Base-by-base conservation (phyloP, 2,888 invertebrate genomes). In the Aphidoletes aphidimyza region DNA sequence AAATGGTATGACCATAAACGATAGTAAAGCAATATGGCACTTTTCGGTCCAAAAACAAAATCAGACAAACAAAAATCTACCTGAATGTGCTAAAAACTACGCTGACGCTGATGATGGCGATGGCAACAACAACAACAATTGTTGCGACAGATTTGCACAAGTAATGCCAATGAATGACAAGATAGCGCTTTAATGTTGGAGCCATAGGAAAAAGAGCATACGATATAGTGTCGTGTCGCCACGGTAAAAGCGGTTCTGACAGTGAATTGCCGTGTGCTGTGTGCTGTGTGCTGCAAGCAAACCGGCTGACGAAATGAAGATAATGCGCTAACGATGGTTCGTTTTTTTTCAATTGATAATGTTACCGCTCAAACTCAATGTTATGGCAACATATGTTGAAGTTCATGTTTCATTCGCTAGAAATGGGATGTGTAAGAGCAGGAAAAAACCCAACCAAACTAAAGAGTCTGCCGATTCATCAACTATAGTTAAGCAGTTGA, bases 401-500 rank as follows among this genome's bases (percentile, higher is more conserved):
- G 69, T 69, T 34, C 69, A 69, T 69, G 69, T 69, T 69, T 11
- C 54, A 54, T 54, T 69, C 69, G 69, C 30, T 69, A 69, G 69
- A 69, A 69, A 69, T 47, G 2, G 5, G 19, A 47, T 14, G 17
- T 3, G 47, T 14, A 47, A 19, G 19, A 47, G 19, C 6, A 19
- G 9, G 17, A 47, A 47, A 30, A n/a, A 69, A 30, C 17, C 34
- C 22, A 22, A 54, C 22, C n/a, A 54, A 22, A 3, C 22, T 2
- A 22, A 30, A 30, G 11, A 69, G 42, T 42, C 42, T 9, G 42
- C 42, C n/a, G 34, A 69, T 14, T 30, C 69, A 30, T 69, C 69
- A 69, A 30, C 34, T 69, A 42, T 6, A 69, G 30, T 30, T 69
- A 69, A 69, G 30, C 69, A 30, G 69, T 69, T 69, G 30, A 14